These are phyloP conservation scores for Syngnathus floridae DNA, from an alignment of 2,113 vertebrate genomes.

Conservation along the genomic window DNA sequence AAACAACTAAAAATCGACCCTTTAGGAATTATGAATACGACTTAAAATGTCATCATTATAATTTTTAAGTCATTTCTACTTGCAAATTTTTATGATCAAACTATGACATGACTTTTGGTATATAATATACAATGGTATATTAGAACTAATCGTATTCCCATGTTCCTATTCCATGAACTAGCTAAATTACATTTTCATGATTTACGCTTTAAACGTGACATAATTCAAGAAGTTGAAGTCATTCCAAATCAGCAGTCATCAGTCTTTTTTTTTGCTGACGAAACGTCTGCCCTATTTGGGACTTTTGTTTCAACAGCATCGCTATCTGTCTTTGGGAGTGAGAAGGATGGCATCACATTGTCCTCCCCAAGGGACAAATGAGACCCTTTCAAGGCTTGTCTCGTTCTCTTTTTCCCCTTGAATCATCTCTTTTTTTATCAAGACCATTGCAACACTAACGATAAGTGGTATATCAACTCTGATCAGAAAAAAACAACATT, in stretches of 20 bases:
- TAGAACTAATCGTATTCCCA: background rate
- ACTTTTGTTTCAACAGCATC: constrained; percentile 11
- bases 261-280: constrained; percentile 5
- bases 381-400: constrained; percentile 44
- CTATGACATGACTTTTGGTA: too few species aligned
- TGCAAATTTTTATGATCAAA: too few species aligned
- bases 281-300: constrained; percentile 6
- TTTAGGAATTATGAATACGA: too few species aligned
- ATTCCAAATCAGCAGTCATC: background rate
- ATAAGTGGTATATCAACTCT: background rate
- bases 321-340: constrained; percentile 18
- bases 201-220: background rate
- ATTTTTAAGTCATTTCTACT: too few species aligned
- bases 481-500: background rate
- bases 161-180: background rate
- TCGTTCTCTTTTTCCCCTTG: constrained; percentile 20
- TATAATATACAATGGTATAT: background rate
- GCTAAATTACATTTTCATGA: background rate
- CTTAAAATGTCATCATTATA: too few species aligned
- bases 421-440: background rate
- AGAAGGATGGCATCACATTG: constrained; percentile 41
- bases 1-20: too few species aligned
- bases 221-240: background rate
- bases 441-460: constrained; percentile 35
- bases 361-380: constrained; percentile 27